These are phyloP conservation scores for Chelon auratus DNA, from an alignment of 2,797 vertebrate genomes.

Conservation along the genomic window DNA sequence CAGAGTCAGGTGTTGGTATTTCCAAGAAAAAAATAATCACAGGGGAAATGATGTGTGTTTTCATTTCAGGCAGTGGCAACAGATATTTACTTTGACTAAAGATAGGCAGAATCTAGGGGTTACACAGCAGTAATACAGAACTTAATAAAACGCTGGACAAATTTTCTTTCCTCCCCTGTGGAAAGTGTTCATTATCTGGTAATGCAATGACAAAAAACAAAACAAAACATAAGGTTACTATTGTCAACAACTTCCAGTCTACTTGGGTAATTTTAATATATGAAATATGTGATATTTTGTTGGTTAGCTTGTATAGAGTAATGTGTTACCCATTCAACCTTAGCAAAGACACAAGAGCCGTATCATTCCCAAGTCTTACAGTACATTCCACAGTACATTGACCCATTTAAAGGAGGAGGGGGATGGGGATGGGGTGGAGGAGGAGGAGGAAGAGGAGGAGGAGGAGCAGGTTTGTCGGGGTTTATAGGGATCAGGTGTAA, in stretches of 20 bases:
- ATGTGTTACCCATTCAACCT: background rate
- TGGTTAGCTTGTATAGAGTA: background rate
- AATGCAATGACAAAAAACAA: no score
- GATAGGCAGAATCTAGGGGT: conserved; percentile 4
- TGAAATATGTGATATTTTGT: background rate
- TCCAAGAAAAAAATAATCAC: conserved; percentile 10
- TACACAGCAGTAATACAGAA: conserved; percentile 5
- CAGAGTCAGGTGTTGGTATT: conserved; percentile 19
- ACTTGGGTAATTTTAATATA: no score
- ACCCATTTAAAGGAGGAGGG: background rate
- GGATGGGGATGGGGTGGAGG: background rate
- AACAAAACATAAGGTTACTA: background rate
- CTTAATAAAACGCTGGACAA: background rate
- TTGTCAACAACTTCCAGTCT: background rate
- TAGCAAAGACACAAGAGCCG: background rate
- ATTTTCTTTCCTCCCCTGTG: no score
- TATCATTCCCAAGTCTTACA: background rate
- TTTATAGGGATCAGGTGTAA: conserved; percentile 64
- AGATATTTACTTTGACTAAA: conserved; percentile 29
- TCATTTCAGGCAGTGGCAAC: background rate
- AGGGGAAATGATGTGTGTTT: conserved; percentile 5
- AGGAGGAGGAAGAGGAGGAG: background rate
- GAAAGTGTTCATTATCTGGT: no score
- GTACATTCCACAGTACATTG: conserved; percentile 1
- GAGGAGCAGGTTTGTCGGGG: conserved; percentile 10